Base-by-base conservation (phyloP, 1,140 invertebrate genomes). In the Cydia splendana region DNA sequence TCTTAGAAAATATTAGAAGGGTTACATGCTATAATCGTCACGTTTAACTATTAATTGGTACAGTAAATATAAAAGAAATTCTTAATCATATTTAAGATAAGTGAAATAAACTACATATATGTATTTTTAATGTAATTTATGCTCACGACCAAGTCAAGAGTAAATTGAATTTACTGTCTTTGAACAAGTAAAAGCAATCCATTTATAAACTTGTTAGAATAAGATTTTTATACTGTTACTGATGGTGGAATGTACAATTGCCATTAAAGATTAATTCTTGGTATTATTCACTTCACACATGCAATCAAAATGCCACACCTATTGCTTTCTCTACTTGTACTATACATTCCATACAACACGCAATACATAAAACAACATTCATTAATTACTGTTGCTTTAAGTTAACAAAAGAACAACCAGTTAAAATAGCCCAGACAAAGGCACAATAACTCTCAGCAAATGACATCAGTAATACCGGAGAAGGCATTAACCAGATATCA, bases 401-500 rank as follows among this genome's bases (percentile, higher is more conserved):
- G 65, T 69, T 24, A 34, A 69, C 30, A 69, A 69, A 69, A 69
- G 65, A 24, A 62, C 57, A 62, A 62, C 15, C 57, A 62, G 57
- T 71, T 71, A 71, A 71, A 71, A 71, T 71, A 71, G 34, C 67
- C n/a, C 67, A 38, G 67, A 71, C 67, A 71, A 71, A 42, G 7
- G 57, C 57, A 62, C 34, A 65, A 77, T 77, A 79, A 82, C 79
- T 82, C 82, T 82, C 77, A 81, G 81, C 78, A 83, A 80, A 83
- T 80, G 82, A 83, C 82, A 81, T 78, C 79, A 78, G 77, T 80
- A 81, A 80, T 80, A 69, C 78, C 75, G 73, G 38, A 75, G 51
- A 20, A 69, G 48, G 81, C 79, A 84, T 87, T 87, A 87, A 89
- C 86, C 85, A 87, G 81, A 82, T 91, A 87, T 87, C 88, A 85